Evolutionary conservation across 2,113 vertebrate species (phyloP).

Genomic region (Trinectes maculatus): DNA sequence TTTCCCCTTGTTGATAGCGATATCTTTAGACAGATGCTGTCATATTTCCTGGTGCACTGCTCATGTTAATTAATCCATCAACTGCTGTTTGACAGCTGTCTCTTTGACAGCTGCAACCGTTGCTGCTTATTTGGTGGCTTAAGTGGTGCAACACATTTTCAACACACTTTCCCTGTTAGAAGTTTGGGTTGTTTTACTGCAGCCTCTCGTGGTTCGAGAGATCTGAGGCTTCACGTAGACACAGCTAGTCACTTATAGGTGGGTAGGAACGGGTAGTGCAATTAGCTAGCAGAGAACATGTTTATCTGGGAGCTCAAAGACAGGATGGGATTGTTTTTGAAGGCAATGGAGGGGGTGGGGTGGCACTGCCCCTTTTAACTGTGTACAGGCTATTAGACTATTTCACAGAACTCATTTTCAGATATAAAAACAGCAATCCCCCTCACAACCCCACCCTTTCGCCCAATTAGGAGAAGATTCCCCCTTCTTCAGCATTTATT

Average conservation of each 20-base stretch:
- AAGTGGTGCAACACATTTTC: constrained; percentile 29
- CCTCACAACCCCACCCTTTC: constrained; percentile 75
- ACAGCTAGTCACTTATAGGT: constrained; percentile 57
- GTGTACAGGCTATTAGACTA: constrained; percentile 79
- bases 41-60: constrained; percentile 40
- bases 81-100: constrained; percentile 42
- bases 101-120: constrained; percentile 48
- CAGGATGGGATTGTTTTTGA: constrained; percentile 63
- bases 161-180: constrained; percentile 36
- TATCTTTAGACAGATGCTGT: constrained; percentile 50
- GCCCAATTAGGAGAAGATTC: constrained; percentile 94
- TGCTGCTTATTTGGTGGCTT: constrained; percentile 51
- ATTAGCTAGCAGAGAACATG: constrained; percentile 70
- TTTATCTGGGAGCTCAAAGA: constrained; percentile 73
- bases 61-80: constrained; percentile 60
- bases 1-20: constrained; percentile 32
- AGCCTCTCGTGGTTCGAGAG: constrained; percentile 32
- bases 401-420: constrained; percentile 85
- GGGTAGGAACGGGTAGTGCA: constrained; percentile 69
- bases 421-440: constrained; percentile 70
- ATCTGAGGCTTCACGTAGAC: constrained; percentile 64
- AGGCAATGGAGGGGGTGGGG: constrained; percentile 8
- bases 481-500: constrained; percentile 96
- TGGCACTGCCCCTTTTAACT: constrained; percentile 73
- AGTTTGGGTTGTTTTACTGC: constrained; percentile 49